phyloP scores from a whole-genome alignment of 2,113 vertebrate species.

The Grallaria varia region DNA sequence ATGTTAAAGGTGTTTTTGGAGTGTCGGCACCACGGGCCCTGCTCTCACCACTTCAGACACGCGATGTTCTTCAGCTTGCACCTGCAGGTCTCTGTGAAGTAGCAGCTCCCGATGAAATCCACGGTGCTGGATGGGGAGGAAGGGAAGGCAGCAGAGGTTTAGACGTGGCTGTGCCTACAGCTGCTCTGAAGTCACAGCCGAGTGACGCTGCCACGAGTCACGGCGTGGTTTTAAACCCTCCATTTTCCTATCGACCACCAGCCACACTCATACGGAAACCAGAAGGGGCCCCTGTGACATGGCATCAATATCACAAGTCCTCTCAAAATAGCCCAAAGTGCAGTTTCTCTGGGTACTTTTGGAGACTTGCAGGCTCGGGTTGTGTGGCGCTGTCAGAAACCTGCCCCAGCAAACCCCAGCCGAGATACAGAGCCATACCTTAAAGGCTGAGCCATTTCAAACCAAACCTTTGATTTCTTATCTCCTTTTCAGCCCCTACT shows the following conservation, averaged over 20 bases:
- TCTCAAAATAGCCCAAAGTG: neutral
- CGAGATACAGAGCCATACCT: neutral
- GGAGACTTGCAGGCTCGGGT: neutral
- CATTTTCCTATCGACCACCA: neutral
- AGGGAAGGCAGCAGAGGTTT: neutral
- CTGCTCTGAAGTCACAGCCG: too few species aligned
- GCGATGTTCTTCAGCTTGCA: constrained; percentile 96
- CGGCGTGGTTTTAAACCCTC: neutral
- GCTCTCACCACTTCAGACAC: constrained; percentile 90
- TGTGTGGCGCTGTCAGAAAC: neutral
- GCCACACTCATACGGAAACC: neutral
- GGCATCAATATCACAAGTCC: rapidly evolving
- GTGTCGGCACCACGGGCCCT: rapidly evolving
- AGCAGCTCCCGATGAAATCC: constrained; percentile 94
- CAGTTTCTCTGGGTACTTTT: rapidly evolving
- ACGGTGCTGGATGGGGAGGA: constrained; percentile 79
- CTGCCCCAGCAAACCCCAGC: neutral
- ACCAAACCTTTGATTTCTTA: neutral
- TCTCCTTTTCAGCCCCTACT: neutral
- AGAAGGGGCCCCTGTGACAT: rapidly evolving
- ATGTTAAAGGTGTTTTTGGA: neutral
- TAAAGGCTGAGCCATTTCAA: neutral
- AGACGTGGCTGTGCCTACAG: rapidly evolving
- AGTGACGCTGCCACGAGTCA: rapidly evolving
- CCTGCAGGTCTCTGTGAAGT: constrained; percentile 91